Evolutionary conservation across 2,888 invertebrate genomes (phyloP), one percentile per base, ranked within the genome.

Genomic region (Nymphalis c-album): DNA sequence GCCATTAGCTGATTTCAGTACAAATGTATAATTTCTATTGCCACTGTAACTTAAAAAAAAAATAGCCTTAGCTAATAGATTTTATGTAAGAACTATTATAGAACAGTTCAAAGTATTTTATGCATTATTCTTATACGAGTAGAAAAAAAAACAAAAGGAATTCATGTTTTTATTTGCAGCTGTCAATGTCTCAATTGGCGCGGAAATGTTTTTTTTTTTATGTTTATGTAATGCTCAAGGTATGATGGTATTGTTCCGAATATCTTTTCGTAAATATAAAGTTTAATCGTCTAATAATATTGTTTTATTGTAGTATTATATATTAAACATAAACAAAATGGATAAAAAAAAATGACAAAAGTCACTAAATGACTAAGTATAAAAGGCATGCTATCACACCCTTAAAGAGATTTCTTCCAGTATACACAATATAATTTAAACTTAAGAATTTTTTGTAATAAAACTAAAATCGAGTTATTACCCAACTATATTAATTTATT

Each of bases 261-360:
- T 69, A 69, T 69, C 69, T 67, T 67, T 66, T 67, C 68, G 67
- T 61, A 69, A 69, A 31, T 72, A 71, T 74, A 74, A 74, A 74
- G 58, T 71, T 71, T 71, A 63, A 58, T 64, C 66, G 68, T 55
- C 63, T 60, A 64, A 45, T 55, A n/a, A 50, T 55, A 13, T 35
- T 40, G 26, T 51, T 66, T 68, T 60, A 47, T 69, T 66, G 4
- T 4, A 4, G 4, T 13, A 10, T 40, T 40, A 1, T 31, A 6
- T 31, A 31, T 10, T 4, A 13, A 40, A 1, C 13, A 40, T 13
- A 40, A 40, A 40, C 0, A 40, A 40, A 35, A 35, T 35, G 1
- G 10, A 35, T 13, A 40, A 10, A 13, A 31, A 31, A 31, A 31
- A 31, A 31, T 31, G 5, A 31, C 26, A 26, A 26, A 40, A 40